A percentile compares a stretch with the other conserved stretches of the same genome.
These are phyloP conservation scores for Cephalopachus bancanus DNA, from an alignment of 2,797 vertebrate genomes.

Conservation along the genomic window DNA sequence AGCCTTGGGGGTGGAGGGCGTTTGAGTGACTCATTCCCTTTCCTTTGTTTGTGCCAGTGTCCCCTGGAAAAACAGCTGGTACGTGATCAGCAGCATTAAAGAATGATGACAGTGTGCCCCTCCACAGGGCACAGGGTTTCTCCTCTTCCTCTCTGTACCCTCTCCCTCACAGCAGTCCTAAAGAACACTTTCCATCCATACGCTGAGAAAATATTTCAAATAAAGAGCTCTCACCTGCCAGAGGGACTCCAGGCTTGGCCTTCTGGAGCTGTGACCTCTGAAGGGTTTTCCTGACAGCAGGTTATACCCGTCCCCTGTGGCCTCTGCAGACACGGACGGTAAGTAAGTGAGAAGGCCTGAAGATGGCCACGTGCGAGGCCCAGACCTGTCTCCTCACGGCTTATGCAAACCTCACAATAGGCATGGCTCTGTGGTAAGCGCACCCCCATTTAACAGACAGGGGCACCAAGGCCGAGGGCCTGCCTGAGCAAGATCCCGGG, in stretches of 20 bases:
- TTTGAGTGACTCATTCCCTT: constrained; percentile 30
- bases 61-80: constrained; percentile 34
- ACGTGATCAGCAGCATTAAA: constrained; percentile 48
- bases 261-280: not conserved
- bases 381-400: not conserved
- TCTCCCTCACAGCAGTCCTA: not conserved
- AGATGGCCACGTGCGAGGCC: not conserved
- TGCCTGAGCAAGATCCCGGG: not conserved
- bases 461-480: not conserved
- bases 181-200: not conserved
- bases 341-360: not conserved
- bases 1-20: constrained; percentile 50
- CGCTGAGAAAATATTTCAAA: not conserved
- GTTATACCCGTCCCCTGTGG: not conserved
- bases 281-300: not conserved
- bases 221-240: not conserved
- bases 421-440: not conserved
- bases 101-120: not conserved
- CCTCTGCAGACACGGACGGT: not conserved
- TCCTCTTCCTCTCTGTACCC: not conserved
- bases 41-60: not conserved
- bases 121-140: not conserved
- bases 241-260: not conserved
- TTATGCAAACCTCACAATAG: not conserved
- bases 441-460: not conserved